Base-by-base conservation (phyloP, 2,888 invertebrate species). In the Kryphioiulus occultus region DNA sequence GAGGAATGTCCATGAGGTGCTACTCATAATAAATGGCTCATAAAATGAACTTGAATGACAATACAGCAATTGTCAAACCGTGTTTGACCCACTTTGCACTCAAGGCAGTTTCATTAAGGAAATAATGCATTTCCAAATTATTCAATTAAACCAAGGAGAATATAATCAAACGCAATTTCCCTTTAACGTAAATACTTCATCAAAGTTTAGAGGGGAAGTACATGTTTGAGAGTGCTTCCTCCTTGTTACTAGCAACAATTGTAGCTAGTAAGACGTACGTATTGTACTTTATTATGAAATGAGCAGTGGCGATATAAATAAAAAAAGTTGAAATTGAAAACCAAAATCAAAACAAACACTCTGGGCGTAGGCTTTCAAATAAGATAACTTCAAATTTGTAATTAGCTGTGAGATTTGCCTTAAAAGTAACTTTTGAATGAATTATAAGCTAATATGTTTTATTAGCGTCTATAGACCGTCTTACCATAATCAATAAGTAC, bases 91-190 rank as follows among this genome's bases (percentile, higher is more conserved):
- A 68, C 68, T 68, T 35, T 68, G 26, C 68, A 68, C 68, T 68
- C 68, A 68, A 68, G 68, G 68, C 68, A 68, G 68, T 68, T 68
- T 68, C 68, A 68, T 68, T 68, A 68, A 68, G 68, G 68, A 68
- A 26, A 68, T 68, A 68, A 68, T 68, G 68, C 26, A 68, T 26
- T 68, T 68, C 68, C 26, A 68, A 68, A 68, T 68, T 68, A 68
- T 68, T 68, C 68, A 68, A 68, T 68, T 68, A 68, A 68, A 68
- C 26, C 68, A 68, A 68, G 68, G 68, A 68, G 68, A 68, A 68
- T 26, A 68, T 68, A n/a, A 68, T 68, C 10, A 68, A 68, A 68
- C 26, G 68, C n/a, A 68, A 68, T 68, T 26, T 68, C 68, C 26
- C 7, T 68, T 68, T 68, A 5, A 12, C 26, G 68, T 12, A 68